Evolutionary conservation across 2,113 vertebrate genomes (phyloP).

Genomic region (Shinisaurus crocodilurus): DNA sequence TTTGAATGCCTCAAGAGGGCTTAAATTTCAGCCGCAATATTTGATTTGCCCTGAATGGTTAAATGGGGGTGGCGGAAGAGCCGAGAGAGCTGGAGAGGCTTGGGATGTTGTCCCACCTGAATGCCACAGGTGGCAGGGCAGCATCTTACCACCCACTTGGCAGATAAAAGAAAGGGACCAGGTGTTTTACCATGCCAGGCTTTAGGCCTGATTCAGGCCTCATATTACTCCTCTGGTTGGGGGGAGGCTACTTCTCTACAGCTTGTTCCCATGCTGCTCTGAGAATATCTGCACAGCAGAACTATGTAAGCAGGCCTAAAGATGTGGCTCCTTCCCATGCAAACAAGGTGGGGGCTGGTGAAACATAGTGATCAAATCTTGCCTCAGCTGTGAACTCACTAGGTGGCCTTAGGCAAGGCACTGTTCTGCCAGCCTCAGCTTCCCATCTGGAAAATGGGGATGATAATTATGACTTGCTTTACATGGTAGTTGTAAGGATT

Average conservation of each 20-base stretch:
- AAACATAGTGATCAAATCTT: not conserved
- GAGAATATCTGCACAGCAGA: not conserved
- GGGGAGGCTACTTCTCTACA: not conserved
- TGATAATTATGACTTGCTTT: not conserved
- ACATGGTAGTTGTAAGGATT: not conserved
- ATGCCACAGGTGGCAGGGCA: not conserved
- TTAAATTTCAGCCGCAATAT: not conserved
- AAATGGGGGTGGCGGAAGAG: not conserved
- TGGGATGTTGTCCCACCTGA: not conserved
- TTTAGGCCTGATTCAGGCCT: not conserved
- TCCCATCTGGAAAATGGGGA: not conserved
- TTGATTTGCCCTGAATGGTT: not conserved
- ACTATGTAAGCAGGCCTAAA: not conserved
- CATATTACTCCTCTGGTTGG: not conserved
- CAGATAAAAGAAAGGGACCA: accelerated
- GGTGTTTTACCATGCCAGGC: not conserved
- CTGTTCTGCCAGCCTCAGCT: not conserved
- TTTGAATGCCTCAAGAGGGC: no score
- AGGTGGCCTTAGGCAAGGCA: not conserved
- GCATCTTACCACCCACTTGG: not conserved
- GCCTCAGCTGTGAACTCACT: not conserved
- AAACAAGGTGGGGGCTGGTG: not conserved
- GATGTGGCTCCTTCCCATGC: not conserved
- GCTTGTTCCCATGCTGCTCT: not conserved
- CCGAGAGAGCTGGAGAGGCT: not conserved